Conservation (phyloP, 2,113 vertebrate species). For the Tragelaphus imberbis region DNA sequence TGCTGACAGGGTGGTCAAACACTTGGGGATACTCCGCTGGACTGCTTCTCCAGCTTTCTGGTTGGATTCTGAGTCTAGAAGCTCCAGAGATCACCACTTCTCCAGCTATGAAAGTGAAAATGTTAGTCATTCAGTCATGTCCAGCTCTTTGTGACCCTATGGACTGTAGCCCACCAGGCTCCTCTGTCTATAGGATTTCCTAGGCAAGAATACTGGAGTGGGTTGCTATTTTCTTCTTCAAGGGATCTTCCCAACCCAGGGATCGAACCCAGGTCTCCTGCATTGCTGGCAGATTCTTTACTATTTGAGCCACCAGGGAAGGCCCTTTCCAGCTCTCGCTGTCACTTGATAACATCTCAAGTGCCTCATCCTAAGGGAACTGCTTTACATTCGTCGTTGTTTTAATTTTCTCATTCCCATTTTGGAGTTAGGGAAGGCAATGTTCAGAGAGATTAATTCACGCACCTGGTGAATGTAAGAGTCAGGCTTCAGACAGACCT, state of each 20-base stretch:
- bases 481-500: background rate
- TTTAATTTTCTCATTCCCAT: background rate
- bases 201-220: background rate
- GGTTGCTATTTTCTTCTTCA: background rate
- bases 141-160: background rate
- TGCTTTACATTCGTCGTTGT: background rate
- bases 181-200: background rate
- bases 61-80: background rate
- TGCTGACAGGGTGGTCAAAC: background rate
- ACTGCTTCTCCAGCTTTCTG: background rate
- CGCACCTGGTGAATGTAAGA: background rate
- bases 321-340: background rate
- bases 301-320: background rate
- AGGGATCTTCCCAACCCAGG: background rate
- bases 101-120: background rate
- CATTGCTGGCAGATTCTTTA: background rate
- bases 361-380: background rate
- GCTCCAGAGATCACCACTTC: background rate
- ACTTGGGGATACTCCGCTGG: rapidly evolving
- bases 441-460: background rate
- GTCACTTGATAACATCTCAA: background rate
- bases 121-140: background rate
- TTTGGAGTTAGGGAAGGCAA: background rate
- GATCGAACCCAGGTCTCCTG: background rate
- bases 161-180: background rate